phyloP scores from a whole-genome alignment of 2,888 invertebrate species.

The Gortyna flavago region DNA sequence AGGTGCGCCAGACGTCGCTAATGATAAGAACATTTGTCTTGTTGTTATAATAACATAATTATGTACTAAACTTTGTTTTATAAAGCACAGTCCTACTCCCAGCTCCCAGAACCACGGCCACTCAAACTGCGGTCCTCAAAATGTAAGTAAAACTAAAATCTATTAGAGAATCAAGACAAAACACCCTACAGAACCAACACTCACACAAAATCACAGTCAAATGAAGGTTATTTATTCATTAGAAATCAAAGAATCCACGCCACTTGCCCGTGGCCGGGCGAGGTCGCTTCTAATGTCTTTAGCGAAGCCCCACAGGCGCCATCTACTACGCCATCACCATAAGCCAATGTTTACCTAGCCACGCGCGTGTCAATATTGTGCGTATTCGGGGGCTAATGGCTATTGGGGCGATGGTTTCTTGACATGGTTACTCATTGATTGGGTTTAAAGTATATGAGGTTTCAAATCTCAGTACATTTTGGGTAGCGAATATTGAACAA shows the following conservation, averaged over 20 bases:
- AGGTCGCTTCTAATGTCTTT: constrained; percentile 77
- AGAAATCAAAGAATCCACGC: constrained; percentile 67
- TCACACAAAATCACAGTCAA: constrained; percentile 2
- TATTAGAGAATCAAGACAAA: background rate
- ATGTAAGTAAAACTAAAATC: background rate
- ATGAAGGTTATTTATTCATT: constrained; percentile 27
- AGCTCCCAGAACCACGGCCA: background rate
- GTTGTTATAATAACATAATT: too few relatives aligned
- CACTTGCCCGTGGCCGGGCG: constrained; percentile 70
- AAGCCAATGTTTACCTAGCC: constrained; percentile 72
- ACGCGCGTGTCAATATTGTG: constrained; percentile 30
- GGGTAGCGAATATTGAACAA: background rate
- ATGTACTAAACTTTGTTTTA: too few relatives aligned
- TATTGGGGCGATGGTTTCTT: background rate
- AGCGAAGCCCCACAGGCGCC: constrained; percentile 74
- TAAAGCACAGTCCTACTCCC: background rate
- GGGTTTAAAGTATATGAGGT: background rate
- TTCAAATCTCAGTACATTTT: background rate
- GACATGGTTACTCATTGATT: constrained; percentile 6
- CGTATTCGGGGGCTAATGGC: constrained; percentile 25
- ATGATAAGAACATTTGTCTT: background rate
- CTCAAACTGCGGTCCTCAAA: background rate
- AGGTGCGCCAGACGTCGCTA: background rate
- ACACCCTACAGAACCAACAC: constrained; percentile 19
- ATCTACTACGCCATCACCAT: constrained; percentile 58